Evolutionary conservation across 2,797 vertebrate species (phyloP), one percentile per base, ranked within the genome.

Genomic region (Melanotaenia nigrans): DNA sequence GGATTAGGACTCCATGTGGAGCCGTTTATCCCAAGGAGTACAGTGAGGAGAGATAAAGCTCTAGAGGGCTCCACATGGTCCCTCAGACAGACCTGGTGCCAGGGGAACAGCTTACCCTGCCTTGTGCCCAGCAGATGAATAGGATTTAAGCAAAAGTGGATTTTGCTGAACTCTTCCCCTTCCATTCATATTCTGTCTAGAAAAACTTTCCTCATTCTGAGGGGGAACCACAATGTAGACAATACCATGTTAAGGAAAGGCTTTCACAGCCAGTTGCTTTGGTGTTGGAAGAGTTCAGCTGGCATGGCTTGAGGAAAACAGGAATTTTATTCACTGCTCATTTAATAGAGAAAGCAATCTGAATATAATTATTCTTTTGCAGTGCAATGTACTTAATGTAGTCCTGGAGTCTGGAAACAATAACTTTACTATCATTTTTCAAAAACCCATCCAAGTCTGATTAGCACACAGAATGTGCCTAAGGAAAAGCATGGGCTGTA

Each of bases 11-110:
- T 93, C 88, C 89, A 90, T 91, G 89, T 91, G 89, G 89, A 93
- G 90, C 89, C 82, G 87, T 94, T 94, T 93, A 94, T 94, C 91
- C 92, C 78, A 73, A 91, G 86, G 91, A 92, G 87, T 91, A 85
- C 86, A 86, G 86, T 87, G 91, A 93, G 84, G 82, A 90, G 85
- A 90, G 90, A 90, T 94, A 94, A 93, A 93, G 90, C 89, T 89
- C 83, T 61, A 56, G 79, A 87, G 89, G 91, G 90, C 87, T 90
- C 88, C 87, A 86, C 85, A 81, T 53, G 82, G 86, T 84, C 89
- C 88, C 84, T 86, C 88, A 90, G 88, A 93, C 86, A 78, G 86
- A 87, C 83, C 79, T 78, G 59, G 78, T 91, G 93, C 92, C 92
- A 94, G 90, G 85, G 83, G 90, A 93, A 87, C 86, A 92, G 92